Percentiles rank a stretch among this genome's conserved stretches.
Evolutionary conservation across 2,797 vertebrate species (phyloP).

Genomic region (Glyptemys insculpta): DNA sequence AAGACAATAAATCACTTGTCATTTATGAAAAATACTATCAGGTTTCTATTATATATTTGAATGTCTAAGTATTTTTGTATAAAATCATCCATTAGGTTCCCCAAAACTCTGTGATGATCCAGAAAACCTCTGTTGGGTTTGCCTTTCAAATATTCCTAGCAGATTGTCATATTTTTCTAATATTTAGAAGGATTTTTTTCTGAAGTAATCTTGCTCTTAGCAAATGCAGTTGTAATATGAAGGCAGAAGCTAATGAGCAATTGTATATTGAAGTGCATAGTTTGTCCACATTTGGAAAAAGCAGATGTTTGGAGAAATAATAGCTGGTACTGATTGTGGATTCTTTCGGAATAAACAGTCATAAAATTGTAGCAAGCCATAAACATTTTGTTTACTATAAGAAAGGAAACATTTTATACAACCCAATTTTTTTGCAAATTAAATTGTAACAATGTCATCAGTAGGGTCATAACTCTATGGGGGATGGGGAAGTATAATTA

Average conservation of each 20-base stretch:
- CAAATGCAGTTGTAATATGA: slow-evolving; percentile 42
- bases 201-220: slow-evolving; percentile 22
- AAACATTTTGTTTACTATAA: slow-evolving; percentile 47
- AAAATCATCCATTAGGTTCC: slow-evolving; percentile 41
- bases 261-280: slow-evolving; percentile 66
- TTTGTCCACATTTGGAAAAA: slow-evolving; percentile 28
- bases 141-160: slow-evolving; percentile 29
- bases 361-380: slow-evolving; percentile 39
- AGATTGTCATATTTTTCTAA: slow-evolving; percentile 33
- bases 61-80: slow-evolving; percentile 45
- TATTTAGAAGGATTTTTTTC: slow-evolving; percentile 46
- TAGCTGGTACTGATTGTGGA: not conserved
- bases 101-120: slow-evolving; percentile 1
- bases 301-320: slow-evolving; percentile 26
- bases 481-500: not conserved
- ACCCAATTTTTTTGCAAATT: slow-evolving; percentile 15
- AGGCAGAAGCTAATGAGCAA: slow-evolving; percentile 59
- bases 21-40: slow-evolving; percentile 68
- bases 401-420: slow-evolving; percentile 11
- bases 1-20: slow-evolving; percentile 52
- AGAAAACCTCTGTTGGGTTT: slow-evolving; percentile 48
- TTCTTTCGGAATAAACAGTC: not conserved
- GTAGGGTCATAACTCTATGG: not conserved
- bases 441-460: slow-evolving; percentile 1
- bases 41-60: slow-evolving; percentile 56